These are phyloP conservation scores for Spheniscus mendiculus DNA, from an alignment of 2,113 vertebrate species.

Conservation along the genomic window DNA sequence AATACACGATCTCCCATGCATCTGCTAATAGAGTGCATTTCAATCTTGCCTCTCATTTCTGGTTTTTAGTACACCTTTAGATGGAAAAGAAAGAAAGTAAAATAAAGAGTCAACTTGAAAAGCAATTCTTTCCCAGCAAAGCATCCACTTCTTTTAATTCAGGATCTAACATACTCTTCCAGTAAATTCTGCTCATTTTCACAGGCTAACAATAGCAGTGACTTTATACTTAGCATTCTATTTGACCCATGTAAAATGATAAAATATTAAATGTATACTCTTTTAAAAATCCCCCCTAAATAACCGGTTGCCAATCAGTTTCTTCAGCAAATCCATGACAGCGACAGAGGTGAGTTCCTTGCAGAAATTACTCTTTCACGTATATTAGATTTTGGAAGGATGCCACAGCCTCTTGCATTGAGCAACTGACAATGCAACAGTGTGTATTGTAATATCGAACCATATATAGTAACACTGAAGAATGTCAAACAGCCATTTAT, in stretches of 20 bases:
- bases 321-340: not conserved
- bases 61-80: not conserved
- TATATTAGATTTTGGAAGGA: not conserved
- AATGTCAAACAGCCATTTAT: not conserved
- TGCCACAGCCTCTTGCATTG: not conserved
- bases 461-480: not conserved
- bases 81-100: not conserved
- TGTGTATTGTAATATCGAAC: not conserved
- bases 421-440: not conserved
- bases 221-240: not conserved
- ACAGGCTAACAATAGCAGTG: not conserved
- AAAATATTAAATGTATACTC: not conserved
- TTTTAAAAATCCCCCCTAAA: not conserved
- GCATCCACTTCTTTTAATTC: not conserved
- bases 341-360: not conserved
- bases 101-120: conserved; percentile 8
- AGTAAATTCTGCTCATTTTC: not conserved
- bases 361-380: not conserved
- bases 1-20: not conserved
- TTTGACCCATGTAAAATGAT: not conserved
- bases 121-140: not conserved
- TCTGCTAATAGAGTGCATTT: conserved; percentile 24
- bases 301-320: not conserved
- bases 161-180: not conserved
- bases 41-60: conserved; percentile 30